Evolutionary conservation across 2,113 vertebrate species (phyloP).

Genomic region (Choloepus hoffmanni): DNA sequence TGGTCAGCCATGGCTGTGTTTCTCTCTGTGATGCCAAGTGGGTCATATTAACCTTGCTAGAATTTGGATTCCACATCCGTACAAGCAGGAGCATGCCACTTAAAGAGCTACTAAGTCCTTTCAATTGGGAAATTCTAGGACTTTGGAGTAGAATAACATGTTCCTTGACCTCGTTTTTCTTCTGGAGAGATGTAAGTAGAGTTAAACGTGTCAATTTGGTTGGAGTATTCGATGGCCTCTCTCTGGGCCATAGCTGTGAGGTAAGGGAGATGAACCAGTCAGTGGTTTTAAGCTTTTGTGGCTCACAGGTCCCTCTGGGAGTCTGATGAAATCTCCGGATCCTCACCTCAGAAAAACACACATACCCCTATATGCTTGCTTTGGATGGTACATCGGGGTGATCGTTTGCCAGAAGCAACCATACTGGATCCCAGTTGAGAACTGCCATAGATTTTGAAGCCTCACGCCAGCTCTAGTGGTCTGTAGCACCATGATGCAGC

Average conservation of each 20-base stretch:
- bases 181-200: slow-evolving; percentile 36
- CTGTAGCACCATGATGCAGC: background rate
- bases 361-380: background rate
- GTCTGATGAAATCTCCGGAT: background rate
- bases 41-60: background rate
- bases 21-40: slow-evolving; percentile 19
- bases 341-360: background rate
- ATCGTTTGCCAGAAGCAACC: background rate
- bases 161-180: slow-evolving; percentile 63
- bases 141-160: slow-evolving; percentile 44
- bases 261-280: background rate
- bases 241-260: background rate
- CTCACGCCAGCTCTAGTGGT: background rate
- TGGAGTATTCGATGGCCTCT: background rate
- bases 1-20: background rate
- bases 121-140: slow-evolving; percentile 43
- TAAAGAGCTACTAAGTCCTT: slow-evolving; percentile 51
- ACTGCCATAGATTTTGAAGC: slow-evolving; percentile 1
- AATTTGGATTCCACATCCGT: slow-evolving; percentile 13
- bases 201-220: slow-evolving; percentile 38
- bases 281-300: slow-evolving; percentile 27
- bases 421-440: background rate
- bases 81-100: slow-evolving; percentile 25
- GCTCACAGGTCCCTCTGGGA: background rate
- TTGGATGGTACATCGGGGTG: background rate